A percentile compares a stretch with the other conserved stretches of the same genome.
phyloP scores from a whole-genome alignment of 2,888 invertebrate genomes.

The Antitype chi region DNA sequence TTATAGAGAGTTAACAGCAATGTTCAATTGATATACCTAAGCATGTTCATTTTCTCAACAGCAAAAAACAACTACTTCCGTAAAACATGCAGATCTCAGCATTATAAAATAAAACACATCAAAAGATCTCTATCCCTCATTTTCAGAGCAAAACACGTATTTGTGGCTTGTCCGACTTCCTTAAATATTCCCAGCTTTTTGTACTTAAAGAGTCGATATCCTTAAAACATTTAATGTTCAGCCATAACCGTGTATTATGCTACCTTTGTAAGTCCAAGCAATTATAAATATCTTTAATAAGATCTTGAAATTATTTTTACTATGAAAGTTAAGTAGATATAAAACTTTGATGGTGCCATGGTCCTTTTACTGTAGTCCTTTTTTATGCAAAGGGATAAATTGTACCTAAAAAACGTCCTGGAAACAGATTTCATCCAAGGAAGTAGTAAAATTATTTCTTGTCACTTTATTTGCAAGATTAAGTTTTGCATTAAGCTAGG shows the following conservation, averaged over 20 bases:
- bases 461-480: background rate
- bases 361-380: background rate
- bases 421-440: background rate
- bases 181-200: constrained; percentile 8
- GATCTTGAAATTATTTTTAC: constrained; percentile 36
- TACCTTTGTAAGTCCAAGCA: constrained; percentile 39
- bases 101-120: background rate
- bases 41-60: background rate
- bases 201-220: constrained; percentile 31
- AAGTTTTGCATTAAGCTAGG: background rate
- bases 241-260: constrained; percentile 41
- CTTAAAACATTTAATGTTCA: constrained; percentile 39
- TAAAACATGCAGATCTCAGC: background rate
- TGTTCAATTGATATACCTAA: too few species aligned
- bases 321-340: constrained; percentile 26
- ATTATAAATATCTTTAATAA: constrained; percentile 53
- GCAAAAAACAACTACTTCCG: background rate
- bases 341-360: constrained; percentile 28
- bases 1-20: background rate
- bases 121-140: too few species aligned
- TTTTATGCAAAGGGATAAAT: constrained; percentile 16
- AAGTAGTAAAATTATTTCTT: background rate
- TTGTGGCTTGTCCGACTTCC: background rate
- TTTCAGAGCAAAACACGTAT: background rate
- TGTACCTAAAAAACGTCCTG: background rate